Percentiles rank a stretch among this genome's conserved stretches.
These are phyloP conservation scores for Phylloscopus collybita DNA, from an alignment of 2,797 vertebrate genomes.

Conservation along the genomic window DNA sequence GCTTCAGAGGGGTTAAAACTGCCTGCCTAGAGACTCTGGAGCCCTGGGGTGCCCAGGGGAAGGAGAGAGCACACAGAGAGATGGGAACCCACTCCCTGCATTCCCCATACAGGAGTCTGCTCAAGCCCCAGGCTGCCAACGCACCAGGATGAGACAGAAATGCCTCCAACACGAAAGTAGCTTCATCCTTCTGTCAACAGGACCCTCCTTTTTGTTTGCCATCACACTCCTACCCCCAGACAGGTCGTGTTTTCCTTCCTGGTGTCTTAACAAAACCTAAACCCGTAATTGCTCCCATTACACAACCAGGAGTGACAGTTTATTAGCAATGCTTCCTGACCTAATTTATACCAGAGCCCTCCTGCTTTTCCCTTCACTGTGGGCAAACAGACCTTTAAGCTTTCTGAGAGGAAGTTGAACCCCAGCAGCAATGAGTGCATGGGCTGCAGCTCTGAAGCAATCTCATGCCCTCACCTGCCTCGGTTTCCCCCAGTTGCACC, in stretches of 20 bases:
- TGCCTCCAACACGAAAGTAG: neutral
- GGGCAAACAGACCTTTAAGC: slow-evolving; percentile 5
- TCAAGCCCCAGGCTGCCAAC: neutral
- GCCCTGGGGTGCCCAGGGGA: neutral
- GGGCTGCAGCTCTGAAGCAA: neutral
- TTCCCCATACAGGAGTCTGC: neutral
- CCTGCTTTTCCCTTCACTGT: neutral
- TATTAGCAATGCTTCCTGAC: slow-evolving; percentile 59
- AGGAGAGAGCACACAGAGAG: neutral
- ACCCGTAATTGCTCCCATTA: slow-evolving; percentile 50
- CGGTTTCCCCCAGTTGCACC: neutral
- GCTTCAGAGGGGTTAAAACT: neutral
- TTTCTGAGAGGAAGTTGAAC: neutral
- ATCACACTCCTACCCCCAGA: slow-evolving; percentile 20
- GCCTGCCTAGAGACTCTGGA: neutral
- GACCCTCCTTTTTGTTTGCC: slow-evolving; percentile 41
- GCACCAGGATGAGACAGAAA: neutral
- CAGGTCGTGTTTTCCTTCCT: slow-evolving; percentile 15
- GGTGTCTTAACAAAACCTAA: slow-evolving; percentile 34
- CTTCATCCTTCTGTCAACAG: slow-evolving; percentile 48
- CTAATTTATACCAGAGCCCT: neutral
- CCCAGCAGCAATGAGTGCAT: rapidly evolving
- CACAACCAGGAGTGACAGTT: slow-evolving; percentile 48
- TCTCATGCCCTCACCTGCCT: neutral
- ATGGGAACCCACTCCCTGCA: neutral